Base-by-base conservation (phyloP, 1,140 invertebrate genomes). In the Drosophila malerkotliana region DNA sequence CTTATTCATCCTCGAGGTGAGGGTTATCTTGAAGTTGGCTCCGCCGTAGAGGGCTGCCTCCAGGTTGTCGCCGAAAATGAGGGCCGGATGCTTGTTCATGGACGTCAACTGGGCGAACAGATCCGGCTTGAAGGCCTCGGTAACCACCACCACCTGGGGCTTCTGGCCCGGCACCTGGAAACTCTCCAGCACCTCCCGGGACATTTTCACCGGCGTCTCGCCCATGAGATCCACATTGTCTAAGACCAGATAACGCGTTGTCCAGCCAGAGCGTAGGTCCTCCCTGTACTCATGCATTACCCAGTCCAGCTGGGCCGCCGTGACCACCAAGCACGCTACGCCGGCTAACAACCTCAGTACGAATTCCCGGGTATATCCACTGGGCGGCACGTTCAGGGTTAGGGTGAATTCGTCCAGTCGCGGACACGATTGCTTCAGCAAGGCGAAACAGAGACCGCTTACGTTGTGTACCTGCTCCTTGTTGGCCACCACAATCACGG, bases 211-310 rank as follows among this genome's bases (percentile, higher is more conserved):
- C 24, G 61, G 34, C 9, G 49, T 28, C 0, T 7, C 1, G 3
- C n/a, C 4, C 78, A 85, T 78, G 1, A 82, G 24, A 30, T 85
- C 71, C 9, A 78, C 60, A 45, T 85, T 83, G 24, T 85, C 82
- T 21, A 67, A 78, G 12, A 32, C 82, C 1, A 85, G 12, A 8
- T 62, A 45, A 0, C 49, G 49, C 1, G 87, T 48, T n/a, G 51
- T 6, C 0, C 51, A 28, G 8, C 21, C 21, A 21, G 78, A 51
- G n/a, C 51, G 59, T 7, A 74, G 1, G 1, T 5, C 9, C 2
- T 12, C 18, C 18, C 18, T 18, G 18, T 18, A 18, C 18, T 18
- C 18, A 18, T 18, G 18, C 18, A 18, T 18, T 7, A 28, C 26
- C 26, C 26, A 28, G 4, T 47, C 4, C n/a, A 87, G 56, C 52